Evolutionary conservation across 2,113 vertebrate genomes (phyloP), one percentile per base, ranked within the genome.

Genomic region (Python bivittatus): DNA sequence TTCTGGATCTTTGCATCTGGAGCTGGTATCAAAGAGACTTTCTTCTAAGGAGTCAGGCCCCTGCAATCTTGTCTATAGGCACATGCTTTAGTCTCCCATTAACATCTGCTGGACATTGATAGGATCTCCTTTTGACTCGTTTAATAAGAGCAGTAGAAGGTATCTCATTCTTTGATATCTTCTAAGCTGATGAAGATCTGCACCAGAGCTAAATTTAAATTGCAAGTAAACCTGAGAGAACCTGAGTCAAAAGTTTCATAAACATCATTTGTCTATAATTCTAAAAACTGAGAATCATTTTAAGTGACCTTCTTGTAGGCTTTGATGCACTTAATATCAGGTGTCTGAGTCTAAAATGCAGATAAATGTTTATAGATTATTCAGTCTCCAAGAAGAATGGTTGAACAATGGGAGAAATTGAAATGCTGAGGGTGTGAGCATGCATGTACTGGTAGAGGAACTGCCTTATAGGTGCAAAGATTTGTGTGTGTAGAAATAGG

Each of bases 231-330:
- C 84, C 17, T 3, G 33, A 91, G 72, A 33, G 57, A 0, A 95
- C 79, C 92, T 7, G 88, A 95, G 91, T 95, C 92, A 92, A 96
- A 93, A 93, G 93, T 96, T 96, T 95, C 94, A 92, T 95, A 91
- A 88, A 92, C 87, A 92, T 94, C 86, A 95, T 95, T 95, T 94
- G 93, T 96, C 96, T 94, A 96, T 95, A 96, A 92, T 90, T 92
- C 94, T 93, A 9, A 93, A 96, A 95, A 95, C 95, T 95, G 93
- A 96, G 94, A 96, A 97, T 94, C 93, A 96, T 96, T 97, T 95
- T 96, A 93, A 96, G 95, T 95, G 44, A 61, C 93, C 92, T 96
- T 95, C 96, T 95, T 94, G 95, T 90, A 96, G 95, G 97, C 95
- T 95, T 95, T 91, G 95, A 95, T 96, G 93, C 93, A 93, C 95